Evolutionary conservation across 2,113 vertebrate genomes (phyloP).

Genomic region (Pycnonotus jocosus): DNA sequence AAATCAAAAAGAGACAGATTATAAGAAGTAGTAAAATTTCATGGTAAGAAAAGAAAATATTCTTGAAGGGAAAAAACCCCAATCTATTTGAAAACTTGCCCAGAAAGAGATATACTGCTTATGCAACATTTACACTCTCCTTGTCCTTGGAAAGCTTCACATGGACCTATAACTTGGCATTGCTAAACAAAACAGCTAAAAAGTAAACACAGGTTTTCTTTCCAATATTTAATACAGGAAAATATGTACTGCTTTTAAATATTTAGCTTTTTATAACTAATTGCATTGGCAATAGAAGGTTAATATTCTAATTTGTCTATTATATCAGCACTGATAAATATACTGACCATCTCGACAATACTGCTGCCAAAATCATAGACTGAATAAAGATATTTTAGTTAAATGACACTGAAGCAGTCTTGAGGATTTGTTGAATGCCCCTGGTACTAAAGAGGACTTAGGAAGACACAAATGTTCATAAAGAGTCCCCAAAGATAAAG

Average conservation of each 20-base stretch:
- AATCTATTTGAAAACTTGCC: background rate
- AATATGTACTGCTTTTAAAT: background rate
- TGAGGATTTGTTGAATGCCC: background rate
- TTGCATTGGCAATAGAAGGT: background rate
- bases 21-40: background rate
- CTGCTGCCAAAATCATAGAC: background rate
- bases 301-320: background rate
- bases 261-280: background rate
- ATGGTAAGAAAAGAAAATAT: background rate
- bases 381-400: background rate
- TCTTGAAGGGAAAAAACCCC: background rate
- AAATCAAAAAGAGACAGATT: background rate
- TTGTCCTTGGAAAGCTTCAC: conserved; percentile 42
- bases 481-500: background rate
- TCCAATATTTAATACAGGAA: conserved; percentile 1
- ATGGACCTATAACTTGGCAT: background rate
- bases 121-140: background rate
- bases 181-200: background rate
- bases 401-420: background rate
- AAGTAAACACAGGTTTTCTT: background rate
- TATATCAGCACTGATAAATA: background rate
- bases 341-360: background rate
- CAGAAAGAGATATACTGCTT: background rate
- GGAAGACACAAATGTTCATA: background rate
- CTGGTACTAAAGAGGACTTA: background rate